Percentiles rank a stretch among this genome's conserved stretches.
phyloP scores from a whole-genome alignment of 2,888 invertebrate species.

The Clanis bilineata region DNA sequence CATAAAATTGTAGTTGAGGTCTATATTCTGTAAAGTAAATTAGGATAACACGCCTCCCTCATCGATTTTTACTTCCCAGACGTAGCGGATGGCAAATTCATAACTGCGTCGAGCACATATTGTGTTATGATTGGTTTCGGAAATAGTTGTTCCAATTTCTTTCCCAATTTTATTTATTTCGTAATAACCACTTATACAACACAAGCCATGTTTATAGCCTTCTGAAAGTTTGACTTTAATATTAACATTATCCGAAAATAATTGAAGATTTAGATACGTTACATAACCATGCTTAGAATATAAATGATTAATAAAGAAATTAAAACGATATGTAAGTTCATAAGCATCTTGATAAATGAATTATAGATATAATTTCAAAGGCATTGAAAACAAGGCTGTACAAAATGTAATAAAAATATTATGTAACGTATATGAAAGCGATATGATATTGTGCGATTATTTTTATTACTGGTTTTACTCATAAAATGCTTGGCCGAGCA shows the following conservation, averaged over 20 bases:
- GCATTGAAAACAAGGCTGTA: too few species aligned
- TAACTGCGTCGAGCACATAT: not conserved
- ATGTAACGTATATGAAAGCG: not conserved
- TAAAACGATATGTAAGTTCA: too few species aligned
- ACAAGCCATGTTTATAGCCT: too few species aligned
- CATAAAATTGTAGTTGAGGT: not conserved
- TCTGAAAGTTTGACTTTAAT: too few species aligned
- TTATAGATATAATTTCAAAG: too few species aligned
- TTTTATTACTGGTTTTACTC: not conserved
- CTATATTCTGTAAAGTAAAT: not conserved
- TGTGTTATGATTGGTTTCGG: not conserved
- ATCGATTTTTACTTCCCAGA: slow-evolving; percentile 6
- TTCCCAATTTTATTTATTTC: not conserved
- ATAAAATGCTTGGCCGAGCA: not conserved
- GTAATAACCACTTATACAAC: too few species aligned
- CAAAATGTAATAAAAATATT: not conserved
- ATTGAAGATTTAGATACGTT: too few species aligned
- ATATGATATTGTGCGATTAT: not conserved
- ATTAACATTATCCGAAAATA: too few species aligned
- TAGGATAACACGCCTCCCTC: not conserved
- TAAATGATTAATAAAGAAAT: too few species aligned
- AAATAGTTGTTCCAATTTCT: not conserved
- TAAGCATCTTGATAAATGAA: too few species aligned
- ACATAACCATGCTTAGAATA: too few species aligned
- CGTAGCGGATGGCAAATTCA: not conserved